These are phyloP conservation scores for Thrips palmi DNA, from an alignment of 1,140 invertebrate species.

Conservation along the genomic window DNA sequence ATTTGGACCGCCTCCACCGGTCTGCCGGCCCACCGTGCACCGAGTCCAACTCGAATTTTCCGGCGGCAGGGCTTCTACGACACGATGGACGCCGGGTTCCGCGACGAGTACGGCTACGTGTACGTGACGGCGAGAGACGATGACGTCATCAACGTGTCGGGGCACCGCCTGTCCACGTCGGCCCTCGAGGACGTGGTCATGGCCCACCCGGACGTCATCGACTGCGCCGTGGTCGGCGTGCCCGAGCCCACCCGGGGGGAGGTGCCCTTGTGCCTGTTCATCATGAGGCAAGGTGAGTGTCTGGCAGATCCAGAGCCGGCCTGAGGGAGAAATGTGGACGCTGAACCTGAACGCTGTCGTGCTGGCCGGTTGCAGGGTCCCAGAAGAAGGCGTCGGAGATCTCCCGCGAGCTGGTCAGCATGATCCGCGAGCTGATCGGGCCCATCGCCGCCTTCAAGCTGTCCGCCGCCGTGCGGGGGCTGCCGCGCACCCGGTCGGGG, in stretches of 20 bases:
- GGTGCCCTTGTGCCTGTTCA: constrained; percentile 71
- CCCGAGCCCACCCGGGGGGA: constrained; percentile 78
- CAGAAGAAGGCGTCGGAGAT: constrained; percentile 36
- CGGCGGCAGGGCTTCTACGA: constrained; percentile 73
- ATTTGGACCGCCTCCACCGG: too few species aligned
- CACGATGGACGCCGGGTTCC: constrained; percentile 84
- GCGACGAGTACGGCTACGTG: constrained; percentile 66
- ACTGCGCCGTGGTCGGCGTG: constrained; percentile 74
- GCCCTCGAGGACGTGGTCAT: constrained; percentile 78
- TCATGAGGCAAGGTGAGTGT: constrained; percentile 38
- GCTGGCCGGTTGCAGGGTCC: constrained; percentile 22
- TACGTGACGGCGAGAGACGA: constrained; percentile 79
- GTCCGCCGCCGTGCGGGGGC: constrained; percentile 48
- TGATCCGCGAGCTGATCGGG: constrained; percentile 64
- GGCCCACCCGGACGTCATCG: constrained; percentile 59
- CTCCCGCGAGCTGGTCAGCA: constrained; percentile 41
- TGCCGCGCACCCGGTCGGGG: constrained; percentile 57
- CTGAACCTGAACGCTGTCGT: neutral
- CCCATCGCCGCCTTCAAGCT: constrained; percentile 75
- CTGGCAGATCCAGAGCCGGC: constrained; percentile 10
- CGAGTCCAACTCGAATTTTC: constrained; percentile 1
- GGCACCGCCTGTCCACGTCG: constrained; percentile 72
- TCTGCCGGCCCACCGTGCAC: too few species aligned
- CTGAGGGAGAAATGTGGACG: constrained; percentile 3
- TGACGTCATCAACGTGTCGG: constrained; percentile 92